Conservation (phyloP, 2,888 invertebrate species). For the Cryptosula pallasiana region DNA sequence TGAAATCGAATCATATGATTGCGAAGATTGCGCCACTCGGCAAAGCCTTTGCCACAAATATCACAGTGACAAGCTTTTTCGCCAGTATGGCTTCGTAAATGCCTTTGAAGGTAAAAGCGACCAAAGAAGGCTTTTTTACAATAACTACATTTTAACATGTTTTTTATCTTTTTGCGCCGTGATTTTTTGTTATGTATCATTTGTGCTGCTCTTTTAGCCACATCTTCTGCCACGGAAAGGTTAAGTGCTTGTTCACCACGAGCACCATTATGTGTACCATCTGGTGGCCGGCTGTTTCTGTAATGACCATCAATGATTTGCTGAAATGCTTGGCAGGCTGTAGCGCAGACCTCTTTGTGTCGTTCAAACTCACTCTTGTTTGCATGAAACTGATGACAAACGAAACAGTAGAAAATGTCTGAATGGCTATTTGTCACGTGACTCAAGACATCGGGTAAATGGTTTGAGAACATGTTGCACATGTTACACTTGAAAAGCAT, state of each 20-base stretch:
- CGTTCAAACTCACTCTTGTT: neutral
- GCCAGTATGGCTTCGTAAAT: slow-evolving; percentile 51
- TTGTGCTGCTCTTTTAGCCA: slow-evolving; percentile 3
- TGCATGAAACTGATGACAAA: slow-evolving; percentile 1
- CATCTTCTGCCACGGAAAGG: neutral
- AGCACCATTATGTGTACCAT: neutral
- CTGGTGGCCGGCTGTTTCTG: neutral
- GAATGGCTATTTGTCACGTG: slow-evolving; percentile 35
- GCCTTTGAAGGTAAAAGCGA: slow-evolving; percentile 48
- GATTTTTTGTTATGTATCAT: slow-evolving; percentile 2
- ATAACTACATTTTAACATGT: slow-evolving; percentile 38
- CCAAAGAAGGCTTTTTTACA: slow-evolving; percentile 51
- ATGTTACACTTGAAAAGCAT: slow-evolving; percentile 50
- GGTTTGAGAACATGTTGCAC: slow-evolving; percentile 44
- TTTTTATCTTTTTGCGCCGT: slow-evolving; percentile 27
- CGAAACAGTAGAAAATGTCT: slow-evolving; percentile 6
- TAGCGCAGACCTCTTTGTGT: slow-evolving; percentile 2
- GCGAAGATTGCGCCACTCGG: slow-evolving; percentile 48
- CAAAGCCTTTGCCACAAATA: slow-evolving; percentile 51
- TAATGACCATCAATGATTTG: neutral
- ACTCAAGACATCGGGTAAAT: slow-evolving; percentile 41
- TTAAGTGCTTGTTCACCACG: neutral
- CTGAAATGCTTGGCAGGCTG: neutral
- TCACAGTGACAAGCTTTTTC: slow-evolving; percentile 50
- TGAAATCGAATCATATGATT: slow-evolving; percentile 51